Percentiles rank a stretch among this genome's conserved stretches.
These are phyloP conservation scores for Psittacula cyanocephala DNA, from an alignment of 2,113 vertebrate genomes.

Conservation along the genomic window DNA sequence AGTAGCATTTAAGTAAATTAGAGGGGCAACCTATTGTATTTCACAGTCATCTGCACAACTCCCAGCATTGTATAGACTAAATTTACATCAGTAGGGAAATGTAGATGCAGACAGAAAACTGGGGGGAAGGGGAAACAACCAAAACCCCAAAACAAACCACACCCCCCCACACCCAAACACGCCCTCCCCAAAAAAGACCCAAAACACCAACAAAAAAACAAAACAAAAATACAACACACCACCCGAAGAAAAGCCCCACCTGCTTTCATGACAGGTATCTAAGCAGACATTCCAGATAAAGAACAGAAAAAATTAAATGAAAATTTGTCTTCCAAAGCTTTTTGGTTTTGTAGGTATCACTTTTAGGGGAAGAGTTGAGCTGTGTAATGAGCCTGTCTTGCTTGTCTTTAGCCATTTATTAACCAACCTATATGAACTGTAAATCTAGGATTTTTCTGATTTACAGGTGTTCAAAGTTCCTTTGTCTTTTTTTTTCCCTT, in stretches of 20 bases:
- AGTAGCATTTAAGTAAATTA: slow-evolving; percentile 52
- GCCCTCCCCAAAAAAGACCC: neutral
- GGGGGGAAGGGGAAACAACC: neutral
- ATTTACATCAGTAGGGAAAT: neutral
- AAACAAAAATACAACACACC: neutral
- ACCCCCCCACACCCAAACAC: neutral
- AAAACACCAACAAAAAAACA: neutral
- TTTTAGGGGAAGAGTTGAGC: neutral
- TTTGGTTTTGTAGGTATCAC: neutral
- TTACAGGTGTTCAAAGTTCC: neutral
- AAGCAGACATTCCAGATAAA: neutral
- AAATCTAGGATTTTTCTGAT: neutral
- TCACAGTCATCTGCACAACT: slow-evolving; percentile 1
- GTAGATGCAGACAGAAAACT: neutral
- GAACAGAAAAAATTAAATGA: neutral
- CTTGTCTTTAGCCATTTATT: neutral
- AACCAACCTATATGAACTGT: neutral
- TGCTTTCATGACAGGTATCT: neutral
- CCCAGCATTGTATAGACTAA: neutral
- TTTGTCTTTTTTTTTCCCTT: neutral
- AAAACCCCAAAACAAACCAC: neutral
- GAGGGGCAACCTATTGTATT: slow-evolving; percentile 17
- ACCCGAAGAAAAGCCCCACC: neutral
- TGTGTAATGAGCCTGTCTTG: neutral
- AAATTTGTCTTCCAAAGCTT: neutral